Evolutionary conservation across 2,888 invertebrate species (phyloP), one percentile per base, ranked within the genome.

Genomic region (Opisthograptis luteolata): DNA sequence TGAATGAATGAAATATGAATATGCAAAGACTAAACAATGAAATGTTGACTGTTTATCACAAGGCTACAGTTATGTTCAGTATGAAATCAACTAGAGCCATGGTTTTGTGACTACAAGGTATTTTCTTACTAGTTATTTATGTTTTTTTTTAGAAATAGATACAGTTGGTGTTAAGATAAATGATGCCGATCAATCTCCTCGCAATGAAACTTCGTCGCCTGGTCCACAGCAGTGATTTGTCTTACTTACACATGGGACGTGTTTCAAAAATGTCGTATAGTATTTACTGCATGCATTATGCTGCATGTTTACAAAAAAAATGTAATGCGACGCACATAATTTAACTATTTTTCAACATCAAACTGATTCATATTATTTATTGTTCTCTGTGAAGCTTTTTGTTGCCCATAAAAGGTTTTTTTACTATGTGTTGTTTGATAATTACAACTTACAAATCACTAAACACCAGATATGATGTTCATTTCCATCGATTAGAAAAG

Each of bases 171-270:
- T 37, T 48, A 59, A 60, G 64, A 64, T 55, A 63, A 58, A 63
- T 68, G 55, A 47, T 28, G 39, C 55, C 61, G 44, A 70, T 73
- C 68, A 68, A 70, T 73, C 72, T 73, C 64, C 46, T 50, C 49
- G 39, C 36, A 43, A 55, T 49, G 55, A 65, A 64, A 67, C 62
- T 65, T 66, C 54, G 64, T 68, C 62, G 63, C 47, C 54, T 45
- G 48, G 47, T 58, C 47, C 58, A 40, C 55, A 49, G 45, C 49
- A 57, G 54, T 66, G 62, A 73, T 70, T 69, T 68, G 67, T 73
- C 70, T 70, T 68, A 61, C 66, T 69, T 71, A 64, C 63, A 52
- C 52, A 31, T 46, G 56, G 42, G 59, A 62, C 62, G 57, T 62
- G 59, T 60, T 63, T 52, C 62, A 57, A 46, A 55, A 62, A 59